These are phyloP conservation scores for Craterocephalus amniculus DNA, from an alignment of 2,797 vertebrate genomes.

Conservation along the genomic window DNA sequence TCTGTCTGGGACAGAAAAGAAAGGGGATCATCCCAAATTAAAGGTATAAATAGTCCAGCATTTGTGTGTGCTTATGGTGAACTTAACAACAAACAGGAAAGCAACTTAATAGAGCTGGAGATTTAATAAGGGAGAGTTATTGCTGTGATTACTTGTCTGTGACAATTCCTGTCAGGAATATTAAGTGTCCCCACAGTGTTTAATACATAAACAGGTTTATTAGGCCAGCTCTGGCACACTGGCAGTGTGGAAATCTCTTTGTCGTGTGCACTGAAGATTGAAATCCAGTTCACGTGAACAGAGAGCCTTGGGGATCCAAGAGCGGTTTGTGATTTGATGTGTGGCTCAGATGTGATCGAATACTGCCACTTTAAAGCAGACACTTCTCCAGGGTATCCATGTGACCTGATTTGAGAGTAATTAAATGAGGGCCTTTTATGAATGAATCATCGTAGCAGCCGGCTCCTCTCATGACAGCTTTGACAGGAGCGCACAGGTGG, in stretches of 20 bases:
- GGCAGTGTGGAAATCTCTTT: slow-evolving; percentile 64
- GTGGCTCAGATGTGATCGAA: slow-evolving; percentile 52
- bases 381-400: slow-evolving; percentile 54
- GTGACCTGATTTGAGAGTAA: slow-evolving; percentile 72
- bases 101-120: slow-evolving; percentile 38
- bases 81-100: slow-evolving; percentile 64
- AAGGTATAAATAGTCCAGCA: slow-evolving; percentile 16
- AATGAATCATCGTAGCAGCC: slow-evolving; percentile 64
- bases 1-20: slow-evolving; percentile 15
- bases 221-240: slow-evolving; percentile 45
- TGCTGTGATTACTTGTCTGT: slow-evolving; percentile 55
- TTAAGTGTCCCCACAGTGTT: slow-evolving; percentile 54
- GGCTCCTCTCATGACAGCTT: slow-evolving; percentile 58
- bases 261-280: slow-evolving; percentile 53
- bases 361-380: slow-evolving; percentile 39
- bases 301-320: slow-evolving; percentile 44
- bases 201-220: slow-evolving; percentile 69
- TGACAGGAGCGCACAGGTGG: slow-evolving; percentile 69
- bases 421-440: slow-evolving; percentile 71
- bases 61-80: slow-evolving; percentile 47
- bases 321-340: slow-evolving; percentile 56
- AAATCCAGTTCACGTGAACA: slow-evolving; percentile 61
- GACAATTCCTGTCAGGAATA: slow-evolving; percentile 62
- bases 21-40: slow-evolving; percentile 12
- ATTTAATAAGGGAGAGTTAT: slow-evolving; percentile 62